These are phyloP conservation scores for Eolophus roseicapilla DNA, from an alignment of 2,113 vertebrate genomes.

Conservation along the genomic window DNA sequence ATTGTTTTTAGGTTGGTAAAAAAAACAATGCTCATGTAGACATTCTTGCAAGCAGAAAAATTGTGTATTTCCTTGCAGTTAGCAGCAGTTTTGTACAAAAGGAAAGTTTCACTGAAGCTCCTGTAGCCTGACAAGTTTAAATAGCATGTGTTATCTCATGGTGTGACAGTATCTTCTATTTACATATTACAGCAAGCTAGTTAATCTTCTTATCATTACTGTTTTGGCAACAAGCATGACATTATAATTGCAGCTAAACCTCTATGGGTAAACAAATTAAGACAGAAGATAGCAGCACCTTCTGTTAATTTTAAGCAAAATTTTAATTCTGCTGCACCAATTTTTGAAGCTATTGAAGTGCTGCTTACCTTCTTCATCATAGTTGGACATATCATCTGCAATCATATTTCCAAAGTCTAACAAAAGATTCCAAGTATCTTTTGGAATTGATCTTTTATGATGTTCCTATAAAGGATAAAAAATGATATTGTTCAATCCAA, in stretches of 20 bases:
- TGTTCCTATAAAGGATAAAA: slow-evolving; percentile 80
- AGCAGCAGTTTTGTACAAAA: neutral
- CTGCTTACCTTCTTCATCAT: slow-evolving; percentile 90
- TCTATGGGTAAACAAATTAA: neutral
- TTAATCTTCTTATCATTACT: neutral
- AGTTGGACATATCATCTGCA: slow-evolving; percentile 96
- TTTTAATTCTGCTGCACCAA: neutral
- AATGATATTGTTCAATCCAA: neutral
- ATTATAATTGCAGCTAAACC: neutral
- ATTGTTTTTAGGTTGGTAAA: neutral
- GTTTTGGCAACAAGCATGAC: neutral
- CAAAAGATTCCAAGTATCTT: slow-evolving; percentile 96
- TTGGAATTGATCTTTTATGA: slow-evolving; percentile 95
- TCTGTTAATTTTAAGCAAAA: neutral
- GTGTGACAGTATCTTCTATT: neutral
- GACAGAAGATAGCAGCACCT: neutral
- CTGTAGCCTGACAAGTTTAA: neutral
- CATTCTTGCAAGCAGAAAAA: neutral
- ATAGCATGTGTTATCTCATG: neutral
- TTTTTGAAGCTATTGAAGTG: neutral
- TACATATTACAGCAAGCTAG: neutral
- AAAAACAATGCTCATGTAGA: neutral
- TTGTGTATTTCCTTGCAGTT: neutral
- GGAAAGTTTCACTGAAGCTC: neutral
- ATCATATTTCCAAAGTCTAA: slow-evolving; percentile 97